Conservation (phyloP, 2,797 vertebrate genomes). For the Acropternis orthonyx region DNA sequence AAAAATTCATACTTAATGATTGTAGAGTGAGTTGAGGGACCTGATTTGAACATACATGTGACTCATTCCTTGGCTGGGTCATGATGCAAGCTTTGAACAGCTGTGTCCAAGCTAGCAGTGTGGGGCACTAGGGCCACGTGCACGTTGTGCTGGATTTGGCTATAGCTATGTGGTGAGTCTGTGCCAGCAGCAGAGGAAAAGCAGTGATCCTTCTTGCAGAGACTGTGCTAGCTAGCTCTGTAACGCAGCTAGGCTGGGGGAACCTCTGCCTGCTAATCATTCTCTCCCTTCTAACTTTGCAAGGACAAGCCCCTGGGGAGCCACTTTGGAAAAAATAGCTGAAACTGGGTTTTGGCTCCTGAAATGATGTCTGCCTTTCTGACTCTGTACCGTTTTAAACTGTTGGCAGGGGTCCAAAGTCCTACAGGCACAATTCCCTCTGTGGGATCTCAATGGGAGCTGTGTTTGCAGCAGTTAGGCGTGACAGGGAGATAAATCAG, state of each 20-base stretch:
- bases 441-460: background rate
- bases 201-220: background rate
- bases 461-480: rapidly evolving
- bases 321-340: background rate
- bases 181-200: background rate
- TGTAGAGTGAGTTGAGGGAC: background rate
- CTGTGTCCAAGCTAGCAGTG: background rate
- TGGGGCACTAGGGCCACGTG: background rate
- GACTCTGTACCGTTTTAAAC: background rate
- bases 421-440: background rate
- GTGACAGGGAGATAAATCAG: background rate
- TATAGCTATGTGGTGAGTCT: background rate
- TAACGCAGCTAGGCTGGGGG: background rate
- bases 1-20: background rate
- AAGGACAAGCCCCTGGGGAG: background rate
- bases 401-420: background rate
- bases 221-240: background rate
- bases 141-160: background rate
- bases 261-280: background rate
- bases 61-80: background rate
- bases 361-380: background rate
- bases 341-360: background rate
- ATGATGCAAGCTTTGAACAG: background rate
- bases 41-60: background rate
- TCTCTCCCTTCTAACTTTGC: background rate